phyloP scores from a whole-genome alignment of 2,113 vertebrate species.

The Rostratula benghalensis region DNA sequence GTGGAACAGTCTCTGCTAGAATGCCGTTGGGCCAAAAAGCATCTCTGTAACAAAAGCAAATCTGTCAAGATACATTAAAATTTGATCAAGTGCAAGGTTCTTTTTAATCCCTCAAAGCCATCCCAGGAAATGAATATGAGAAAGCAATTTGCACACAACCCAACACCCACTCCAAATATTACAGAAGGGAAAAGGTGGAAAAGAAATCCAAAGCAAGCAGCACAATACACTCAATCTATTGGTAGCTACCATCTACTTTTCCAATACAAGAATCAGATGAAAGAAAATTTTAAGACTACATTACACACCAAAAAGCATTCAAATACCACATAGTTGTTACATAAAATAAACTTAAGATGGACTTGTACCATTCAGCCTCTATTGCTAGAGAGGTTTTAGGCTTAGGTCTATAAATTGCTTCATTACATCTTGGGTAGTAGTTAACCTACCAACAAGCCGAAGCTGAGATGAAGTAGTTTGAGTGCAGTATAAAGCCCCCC shows the following conservation, averaged over 20 bases:
- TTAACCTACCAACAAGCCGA: neutral
- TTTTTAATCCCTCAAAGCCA: neutral
- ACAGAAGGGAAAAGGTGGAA: neutral
- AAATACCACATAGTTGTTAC: neutral
- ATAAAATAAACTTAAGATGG: neutral
- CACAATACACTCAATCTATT: neutral
- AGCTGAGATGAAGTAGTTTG: neutral
- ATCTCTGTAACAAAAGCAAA: slow-evolving; percentile 80
- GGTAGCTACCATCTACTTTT: neutral
- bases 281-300: neutral
- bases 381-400: neutral
- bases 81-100: slow-evolving; percentile 11
- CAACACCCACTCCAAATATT: neutral
- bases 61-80: slow-evolving; percentile 34
- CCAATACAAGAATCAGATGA: neutral
- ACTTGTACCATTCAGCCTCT: neutral
- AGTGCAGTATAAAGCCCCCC: neutral
- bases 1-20: slow-evolving; percentile 89
- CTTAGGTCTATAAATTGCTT: neutral
- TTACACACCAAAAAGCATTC: neutral
- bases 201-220: neutral
- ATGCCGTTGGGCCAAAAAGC: slow-evolving; percentile 98
- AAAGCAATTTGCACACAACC: neutral
- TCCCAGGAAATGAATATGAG: neutral
- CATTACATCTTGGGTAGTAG: neutral